Evolutionary conservation across 2,888 invertebrate genomes (phyloP), one percentile per base, ranked within the genome.

Genomic region (Drepanosiphum platanoidis): DNA sequence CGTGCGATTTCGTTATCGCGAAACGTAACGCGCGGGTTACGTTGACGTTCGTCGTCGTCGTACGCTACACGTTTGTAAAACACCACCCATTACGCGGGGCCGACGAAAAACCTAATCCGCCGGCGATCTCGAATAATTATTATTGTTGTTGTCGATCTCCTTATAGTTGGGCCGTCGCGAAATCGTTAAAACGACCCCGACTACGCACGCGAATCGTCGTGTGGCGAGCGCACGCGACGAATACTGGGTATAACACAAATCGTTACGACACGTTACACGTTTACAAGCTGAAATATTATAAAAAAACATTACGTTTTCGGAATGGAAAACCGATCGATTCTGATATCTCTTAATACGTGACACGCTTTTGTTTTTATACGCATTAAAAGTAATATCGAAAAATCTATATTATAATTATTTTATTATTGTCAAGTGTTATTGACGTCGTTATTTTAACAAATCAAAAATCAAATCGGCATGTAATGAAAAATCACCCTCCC

Each of bases 331-430:
- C 70, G 18, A 70, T 72, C 13, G 7, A 58, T 71, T 82, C 70
- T 30, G 81, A 82, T 42, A 78, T 36, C 52, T 77, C 75, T 77
- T 84, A 77, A 84, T 84, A 84, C 84, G 84, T 84, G 84, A 84
- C 84, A 84, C 75, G 77, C 75, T 75, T 84, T 68, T 84, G 30
- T 52, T 68, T 66, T 52, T 22, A 84, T 84, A 84, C 84, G 84
- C 75, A 84, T 84, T 77, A 70, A 84, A 77, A 84, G 84, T 68
- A 77, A 66, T 75, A 83, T 66, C 83, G 74, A n/a, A 34, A 22
- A 61, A 30, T n/a, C 34, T 8, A 52, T n/a, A 13, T 64, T 64
- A 64, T 39, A 34, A n/a, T 15, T 13, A 46, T 13, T 46, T 15
- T 46, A 46, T 46, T 46, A 46, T 9, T 13, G 13, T 13, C 18